Conservation (phyloP, 2,888 invertebrate species). For the Lasioglossum malachurum region DNA sequence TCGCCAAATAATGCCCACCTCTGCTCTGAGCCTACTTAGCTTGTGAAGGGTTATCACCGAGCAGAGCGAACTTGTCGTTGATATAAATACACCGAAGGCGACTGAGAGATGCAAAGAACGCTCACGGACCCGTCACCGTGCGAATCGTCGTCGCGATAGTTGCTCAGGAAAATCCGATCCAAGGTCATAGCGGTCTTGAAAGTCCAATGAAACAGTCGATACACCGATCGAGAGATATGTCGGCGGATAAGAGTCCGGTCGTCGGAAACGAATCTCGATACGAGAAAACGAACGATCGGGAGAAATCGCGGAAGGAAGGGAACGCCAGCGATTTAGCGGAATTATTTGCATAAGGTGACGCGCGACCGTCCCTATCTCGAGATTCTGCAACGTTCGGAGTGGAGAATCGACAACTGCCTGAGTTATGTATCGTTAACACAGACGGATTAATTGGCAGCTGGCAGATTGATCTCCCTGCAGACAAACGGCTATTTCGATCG, state of each 20-base stretch:
- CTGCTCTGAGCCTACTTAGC: background rate
- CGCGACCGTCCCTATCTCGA: slow-evolving; percentile 4
- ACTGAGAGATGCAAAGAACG: slow-evolving; percentile 19
- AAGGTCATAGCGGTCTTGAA: slow-evolving; percentile 51
- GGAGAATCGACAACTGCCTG: slow-evolving; percentile 19
- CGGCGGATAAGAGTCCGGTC: slow-evolving; percentile 34
- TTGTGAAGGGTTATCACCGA: background rate
- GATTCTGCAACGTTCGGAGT: slow-evolving; percentile 24
- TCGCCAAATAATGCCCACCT: too few species aligned
- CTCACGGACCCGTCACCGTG: background rate
- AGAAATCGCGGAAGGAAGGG: background rate
- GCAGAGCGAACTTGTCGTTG: background rate
- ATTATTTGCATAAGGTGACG: slow-evolving; percentile 36
- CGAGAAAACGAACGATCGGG: background rate
- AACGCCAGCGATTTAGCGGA: slow-evolving; percentile 39
- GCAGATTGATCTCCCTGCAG: slow-evolving; percentile 14
- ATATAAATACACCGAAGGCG: slow-evolving; percentile 11
- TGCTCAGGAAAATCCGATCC: slow-evolving; percentile 18
- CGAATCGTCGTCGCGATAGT: background rate
- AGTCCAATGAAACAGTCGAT: slow-evolving; percentile 47
- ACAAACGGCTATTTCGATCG: slow-evolving; percentile 12
- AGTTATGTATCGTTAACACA: slow-evolving; percentile 28
- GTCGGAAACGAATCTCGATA: slow-evolving; percentile 5
- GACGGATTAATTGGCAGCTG: slow-evolving; percentile 26
- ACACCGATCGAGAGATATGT: slow-evolving; percentile 19